phyloP scores from a whole-genome alignment of 1,140 invertebrate genomes.

The Hycleus phaleratus region DNA sequence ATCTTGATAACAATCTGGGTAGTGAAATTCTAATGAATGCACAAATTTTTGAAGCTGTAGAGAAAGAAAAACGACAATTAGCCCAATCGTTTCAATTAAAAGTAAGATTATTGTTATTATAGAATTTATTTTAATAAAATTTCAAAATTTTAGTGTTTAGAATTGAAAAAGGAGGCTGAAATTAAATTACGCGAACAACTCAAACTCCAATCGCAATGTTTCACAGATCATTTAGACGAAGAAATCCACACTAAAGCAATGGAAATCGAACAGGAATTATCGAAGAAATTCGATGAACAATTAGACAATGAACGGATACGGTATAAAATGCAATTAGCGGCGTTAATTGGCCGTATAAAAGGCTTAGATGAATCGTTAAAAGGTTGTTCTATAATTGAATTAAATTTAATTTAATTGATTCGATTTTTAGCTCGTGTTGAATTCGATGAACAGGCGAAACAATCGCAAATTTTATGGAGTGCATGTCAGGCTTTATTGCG shows the following conservation, averaged over 20 bases:
- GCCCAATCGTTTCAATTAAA: slow-evolving; percentile 50
- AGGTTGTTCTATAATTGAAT: slow-evolving; percentile 45
- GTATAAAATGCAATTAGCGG: slow-evolving; percentile 71
- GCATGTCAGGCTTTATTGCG: slow-evolving; percentile 78
- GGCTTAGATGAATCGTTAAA: slow-evolving; percentile 84
- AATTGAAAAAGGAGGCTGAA: slow-evolving; percentile 59
- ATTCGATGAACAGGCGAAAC: slow-evolving; percentile 67
- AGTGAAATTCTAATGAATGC: slow-evolving; percentile 43
- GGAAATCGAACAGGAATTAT: slow-evolving; percentile 57
- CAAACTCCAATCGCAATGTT: slow-evolving; percentile 70
- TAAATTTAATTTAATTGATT: no score
- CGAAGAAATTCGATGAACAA: slow-evolving; percentile 61
- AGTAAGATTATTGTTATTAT: slow-evolving; percentile 33
- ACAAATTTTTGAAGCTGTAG: slow-evolving; percentile 46
- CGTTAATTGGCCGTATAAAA: slow-evolving; percentile 70
- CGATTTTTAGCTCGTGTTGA: slow-evolving; percentile 43
- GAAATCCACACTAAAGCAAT: slow-evolving; percentile 61
- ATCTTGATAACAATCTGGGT: slow-evolving; percentile 13
- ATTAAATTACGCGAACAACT: slow-evolving; percentile 67
- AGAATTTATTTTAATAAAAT: background rate
- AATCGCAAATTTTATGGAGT: slow-evolving; percentile 85
- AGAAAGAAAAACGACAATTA: slow-evolving; percentile 48
- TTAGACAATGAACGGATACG: slow-evolving; percentile 57
- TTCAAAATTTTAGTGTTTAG: slow-evolving; percentile 45
- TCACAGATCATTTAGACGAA: slow-evolving; percentile 73